phyloP scores from a whole-genome alignment of 1,140 invertebrate species.

The Magallana ariakensis region DNA sequence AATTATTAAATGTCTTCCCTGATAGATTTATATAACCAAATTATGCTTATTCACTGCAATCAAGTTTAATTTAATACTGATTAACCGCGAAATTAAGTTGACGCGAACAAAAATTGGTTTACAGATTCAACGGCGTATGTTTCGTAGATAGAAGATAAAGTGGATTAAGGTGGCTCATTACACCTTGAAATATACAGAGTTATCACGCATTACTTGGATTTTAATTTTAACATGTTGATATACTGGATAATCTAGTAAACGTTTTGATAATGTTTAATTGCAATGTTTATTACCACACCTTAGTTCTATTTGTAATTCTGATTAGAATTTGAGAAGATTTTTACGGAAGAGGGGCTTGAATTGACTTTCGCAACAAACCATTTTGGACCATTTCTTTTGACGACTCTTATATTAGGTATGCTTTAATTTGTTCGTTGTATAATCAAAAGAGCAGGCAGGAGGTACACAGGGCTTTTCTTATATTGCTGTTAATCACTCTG shows the following conservation, averaged over 20 bases:
- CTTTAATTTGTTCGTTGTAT: conserved; percentile 78
- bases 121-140: not conserved
- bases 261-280: too few relatives aligned
- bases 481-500: not conserved
- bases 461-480: not conserved
- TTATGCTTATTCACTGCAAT: too few relatives aligned
- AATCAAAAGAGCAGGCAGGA: not conserved
- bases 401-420: conserved; percentile 83
- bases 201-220: not conserved
- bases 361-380: conserved; percentile 94
- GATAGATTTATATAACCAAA: too few relatives aligned
- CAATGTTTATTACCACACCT: too few relatives aligned
- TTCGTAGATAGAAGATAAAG: not conserved
- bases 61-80: too few relatives aligned
- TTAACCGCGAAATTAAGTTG: too few relatives aligned
- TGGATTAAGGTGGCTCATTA: too few relatives aligned
- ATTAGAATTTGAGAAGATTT: not conserved
- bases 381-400: conserved; percentile 91
- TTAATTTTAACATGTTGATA: not conserved
- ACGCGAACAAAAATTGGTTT: too few relatives aligned
- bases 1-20: too few relatives aligned
- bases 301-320: too few relatives aligned
- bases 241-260: too few relatives aligned
- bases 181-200: not conserved
- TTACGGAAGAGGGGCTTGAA: conserved; percentile 89